Conservation (phyloP, 2,888 invertebrate species). For the Latheticus oryzae region DNA sequence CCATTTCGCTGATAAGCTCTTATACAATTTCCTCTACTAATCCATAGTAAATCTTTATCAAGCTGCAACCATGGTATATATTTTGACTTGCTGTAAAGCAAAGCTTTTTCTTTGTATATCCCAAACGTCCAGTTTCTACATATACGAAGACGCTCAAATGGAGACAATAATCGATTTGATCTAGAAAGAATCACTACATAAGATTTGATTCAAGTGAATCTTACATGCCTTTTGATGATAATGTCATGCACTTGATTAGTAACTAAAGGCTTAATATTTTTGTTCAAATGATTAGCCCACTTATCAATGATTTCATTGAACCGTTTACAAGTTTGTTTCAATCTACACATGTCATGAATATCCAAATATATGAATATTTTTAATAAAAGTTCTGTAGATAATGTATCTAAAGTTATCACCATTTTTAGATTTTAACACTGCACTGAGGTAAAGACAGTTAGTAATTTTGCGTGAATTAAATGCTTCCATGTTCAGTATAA, state of each 20-base stretch:
- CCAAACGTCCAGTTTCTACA: constrained; percentile 71
- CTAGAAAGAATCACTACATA: constrained; percentile 42
- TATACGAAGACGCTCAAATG: constrained; percentile 63
- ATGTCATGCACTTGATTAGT: constrained; percentile 39
- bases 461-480: constrained; percentile 8
- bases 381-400: constrained; percentile 67
- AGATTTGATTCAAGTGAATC: neutral
- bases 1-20: constrained; percentile 59
- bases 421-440: constrained; percentile 23
- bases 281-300: constrained; percentile 50
- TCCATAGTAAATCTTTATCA: constrained; percentile 67
- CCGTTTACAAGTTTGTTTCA: constrained; percentile 66
- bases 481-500: constrained; percentile 16
- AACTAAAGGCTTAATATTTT: constrained; percentile 39
- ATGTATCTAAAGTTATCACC: constrained; percentile 39
- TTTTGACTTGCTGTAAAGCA: constrained; percentile 63
- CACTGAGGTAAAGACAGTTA: neutral
- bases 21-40: constrained; percentile 66
- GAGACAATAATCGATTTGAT: constrained; percentile 43
- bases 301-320: constrained; percentile 65
- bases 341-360: constrained; percentile 66
- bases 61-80: constrained; percentile 70
- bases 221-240: constrained; percentile 24
- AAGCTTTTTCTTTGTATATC: constrained; percentile 65
- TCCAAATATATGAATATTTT: constrained; percentile 69